phyloP scores from a whole-genome alignment of 2,113 vertebrate species.

The Prunella himalayana region DNA sequence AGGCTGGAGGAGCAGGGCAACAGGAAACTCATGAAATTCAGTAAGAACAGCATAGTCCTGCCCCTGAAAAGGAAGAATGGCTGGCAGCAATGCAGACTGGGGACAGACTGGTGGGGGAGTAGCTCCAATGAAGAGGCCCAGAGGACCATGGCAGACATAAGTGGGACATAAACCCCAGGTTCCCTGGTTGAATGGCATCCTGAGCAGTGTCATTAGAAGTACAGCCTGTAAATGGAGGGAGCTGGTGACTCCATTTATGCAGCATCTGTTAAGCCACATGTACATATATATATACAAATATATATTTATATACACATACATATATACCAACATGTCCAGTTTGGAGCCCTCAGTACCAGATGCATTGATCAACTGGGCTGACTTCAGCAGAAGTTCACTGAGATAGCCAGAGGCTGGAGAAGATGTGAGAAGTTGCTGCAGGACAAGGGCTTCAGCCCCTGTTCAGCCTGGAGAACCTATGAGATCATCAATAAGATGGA shows the following conservation, averaged over 20 bases:
- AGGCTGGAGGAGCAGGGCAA: neutral
- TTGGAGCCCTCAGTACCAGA: neutral
- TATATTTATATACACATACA: neutral
- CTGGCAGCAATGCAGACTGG: neutral
- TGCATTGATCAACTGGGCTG: fast-evolving
- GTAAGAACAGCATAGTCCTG: neutral
- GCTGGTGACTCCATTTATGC: neutral
- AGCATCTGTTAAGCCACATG: neutral
- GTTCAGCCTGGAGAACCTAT: neutral
- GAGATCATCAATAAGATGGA: neutral
- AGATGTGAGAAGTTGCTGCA: neutral
- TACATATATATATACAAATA: neutral
- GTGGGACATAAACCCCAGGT: neutral
- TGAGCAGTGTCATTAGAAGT: neutral
- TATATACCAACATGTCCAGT: neutral
- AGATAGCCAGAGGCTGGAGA: neutral
- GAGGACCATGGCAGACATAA: neutral
- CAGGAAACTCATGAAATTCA: neutral
- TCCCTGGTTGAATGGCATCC: neutral
- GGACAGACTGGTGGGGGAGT: neutral
- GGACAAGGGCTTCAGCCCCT: neutral
- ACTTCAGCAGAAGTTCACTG: neutral
- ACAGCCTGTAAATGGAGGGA: neutral
- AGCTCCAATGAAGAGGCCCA: neutral
- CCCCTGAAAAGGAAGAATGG: neutral